These are phyloP conservation scores for Montipora foliosa DNA, from an alignment of 64 coral and sea anemone species.

Conservation along the genomic window DNA sequence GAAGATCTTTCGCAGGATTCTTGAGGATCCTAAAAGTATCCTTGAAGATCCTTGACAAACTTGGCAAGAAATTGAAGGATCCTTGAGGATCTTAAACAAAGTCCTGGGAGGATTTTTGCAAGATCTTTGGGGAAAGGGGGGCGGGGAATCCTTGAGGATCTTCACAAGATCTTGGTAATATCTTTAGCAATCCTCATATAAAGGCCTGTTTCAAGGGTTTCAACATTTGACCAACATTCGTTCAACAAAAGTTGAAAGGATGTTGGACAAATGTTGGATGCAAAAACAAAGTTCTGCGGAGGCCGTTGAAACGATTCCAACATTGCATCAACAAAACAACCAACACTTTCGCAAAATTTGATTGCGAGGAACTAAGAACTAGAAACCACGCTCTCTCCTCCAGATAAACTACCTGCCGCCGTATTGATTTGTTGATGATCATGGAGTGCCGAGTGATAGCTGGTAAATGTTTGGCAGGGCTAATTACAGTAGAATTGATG, in stretches of 20 bases:
- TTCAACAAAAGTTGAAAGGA: constrained; percentile 17
- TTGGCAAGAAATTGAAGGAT: no score
- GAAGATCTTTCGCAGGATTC: no score
- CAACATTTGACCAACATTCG: constrained; percentile 24
- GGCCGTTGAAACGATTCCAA: background rate
- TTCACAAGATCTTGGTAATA: no score
- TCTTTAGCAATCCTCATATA: background rate
- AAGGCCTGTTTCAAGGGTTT: background rate
- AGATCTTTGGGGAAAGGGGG: no score
- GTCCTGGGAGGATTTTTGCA: no score
- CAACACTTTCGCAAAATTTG: background rate
- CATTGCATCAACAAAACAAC: background rate
- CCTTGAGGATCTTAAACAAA: no score
- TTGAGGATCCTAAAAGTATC: no score
- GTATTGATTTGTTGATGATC: background rate
- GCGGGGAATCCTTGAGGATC: no score
- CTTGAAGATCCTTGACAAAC: no score
- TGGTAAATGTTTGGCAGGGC: background rate
- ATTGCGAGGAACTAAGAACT: constrained; percentile 21
- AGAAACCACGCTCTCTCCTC: constrained; percentile 2
- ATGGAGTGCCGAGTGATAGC: background rate
- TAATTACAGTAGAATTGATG: constrained; percentile 2
- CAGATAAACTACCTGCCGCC: background rate
- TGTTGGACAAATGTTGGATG: background rate
- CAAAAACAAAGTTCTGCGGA: background rate